phyloP scores from a whole-genome alignment of 2,888 invertebrate species.

The Drosophila tanythrix region DNA sequence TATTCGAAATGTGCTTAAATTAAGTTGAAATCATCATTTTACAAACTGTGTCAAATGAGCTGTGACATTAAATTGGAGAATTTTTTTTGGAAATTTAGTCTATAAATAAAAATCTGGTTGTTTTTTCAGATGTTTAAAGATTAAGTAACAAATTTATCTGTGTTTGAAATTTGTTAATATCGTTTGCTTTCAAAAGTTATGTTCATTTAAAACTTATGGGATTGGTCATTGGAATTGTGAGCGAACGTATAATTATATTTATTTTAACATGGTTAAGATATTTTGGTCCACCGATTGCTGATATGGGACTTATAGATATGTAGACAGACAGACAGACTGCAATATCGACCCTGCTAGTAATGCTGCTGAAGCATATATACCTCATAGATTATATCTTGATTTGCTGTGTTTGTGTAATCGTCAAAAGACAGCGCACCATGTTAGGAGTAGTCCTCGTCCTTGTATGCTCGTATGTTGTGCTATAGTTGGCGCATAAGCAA shows the following conservation, averaged over 20 bases:
- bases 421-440: not conserved
- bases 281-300: not conserved
- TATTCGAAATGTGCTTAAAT: not conserved
- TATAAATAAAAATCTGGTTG: not conserved
- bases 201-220: not conserved
- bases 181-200: not conserved
- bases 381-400: not conserved
- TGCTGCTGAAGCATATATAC: not conserved
- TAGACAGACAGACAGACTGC: not conserved
- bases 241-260: not conserved
- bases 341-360: not conserved
- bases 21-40: not conserved
- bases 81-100: not conserved
- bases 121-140: not conserved
- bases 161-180: not conserved
- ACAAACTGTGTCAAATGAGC: not conserved
- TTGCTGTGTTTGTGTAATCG: not conserved
- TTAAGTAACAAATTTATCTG: not conserved
- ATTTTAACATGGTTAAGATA: not conserved
- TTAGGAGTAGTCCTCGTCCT: not conserved
- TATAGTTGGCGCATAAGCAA: not conserved
- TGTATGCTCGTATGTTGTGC: not conserved
- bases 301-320: not conserved
- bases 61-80: not conserved
- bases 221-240: not conserved